Conservation (phyloP, 2,888 invertebrate genomes). For the Empis livida region DNA sequence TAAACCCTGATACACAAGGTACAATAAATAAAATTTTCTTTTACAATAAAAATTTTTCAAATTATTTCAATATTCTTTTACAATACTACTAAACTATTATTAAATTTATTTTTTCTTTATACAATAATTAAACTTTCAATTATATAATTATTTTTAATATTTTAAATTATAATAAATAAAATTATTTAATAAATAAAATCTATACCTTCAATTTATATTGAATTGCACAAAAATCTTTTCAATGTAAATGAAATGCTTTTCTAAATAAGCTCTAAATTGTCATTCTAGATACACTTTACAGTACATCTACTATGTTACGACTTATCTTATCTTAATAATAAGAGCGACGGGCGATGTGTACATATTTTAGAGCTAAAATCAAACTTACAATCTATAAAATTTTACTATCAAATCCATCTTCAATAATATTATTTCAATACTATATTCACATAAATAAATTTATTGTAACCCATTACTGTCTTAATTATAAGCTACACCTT, state of each 20-base stretch:
- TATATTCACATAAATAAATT: conserved; percentile 35
- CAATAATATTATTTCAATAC: conserved; percentile 39
- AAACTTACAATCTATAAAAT: conserved; percentile 38
- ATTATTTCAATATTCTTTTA: conserved; percentile 41
- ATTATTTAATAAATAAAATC: conserved; percentile 21
- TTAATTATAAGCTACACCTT: conserved; percentile 56
- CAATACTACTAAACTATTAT: conserved; percentile 46
- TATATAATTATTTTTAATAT: conserved; percentile 37
- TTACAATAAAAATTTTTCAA: conserved; percentile 36
- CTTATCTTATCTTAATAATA: conserved; percentile 55
- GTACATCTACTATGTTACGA: conserved; percentile 71
- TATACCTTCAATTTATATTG: conserved; percentile 16
- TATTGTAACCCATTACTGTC: conserved; percentile 55
- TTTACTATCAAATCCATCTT: conserved; percentile 58
- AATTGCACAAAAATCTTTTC: conserved; percentile 36
- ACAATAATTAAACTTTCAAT: conserved; percentile 36
- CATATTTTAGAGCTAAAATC: conserved; percentile 53
- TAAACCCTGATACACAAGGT: conserved; percentile 64
- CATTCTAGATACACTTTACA: conserved; percentile 59
- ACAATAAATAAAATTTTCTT: conserved; percentile 48
- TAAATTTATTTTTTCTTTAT: conserved; percentile 39
- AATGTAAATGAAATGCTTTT: conserved; percentile 49
- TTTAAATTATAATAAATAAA: conserved; percentile 24
- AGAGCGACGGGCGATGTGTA: conserved; percentile 72
- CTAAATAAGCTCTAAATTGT: conserved; percentile 45